A percentile compares a stretch with the other conserved stretches of the same genome.
Evolutionary conservation across 2,113 vertebrate genomes (phyloP).

Genomic region (Periophthalmodon schlosseri): DNA sequence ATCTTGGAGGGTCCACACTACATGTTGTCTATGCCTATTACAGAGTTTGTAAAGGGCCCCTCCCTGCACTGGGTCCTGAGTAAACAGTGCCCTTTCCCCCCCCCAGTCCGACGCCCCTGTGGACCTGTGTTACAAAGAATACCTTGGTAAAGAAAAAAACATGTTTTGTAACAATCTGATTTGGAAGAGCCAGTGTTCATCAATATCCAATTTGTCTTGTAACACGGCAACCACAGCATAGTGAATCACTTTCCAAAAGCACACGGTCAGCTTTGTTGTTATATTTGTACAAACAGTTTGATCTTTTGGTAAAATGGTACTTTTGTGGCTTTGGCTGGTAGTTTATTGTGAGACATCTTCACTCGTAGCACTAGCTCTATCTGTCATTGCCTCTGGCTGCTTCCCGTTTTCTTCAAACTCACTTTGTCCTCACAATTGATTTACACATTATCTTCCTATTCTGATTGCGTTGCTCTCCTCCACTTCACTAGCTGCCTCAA

Average conservation of each 20-base stretch:
- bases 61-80: too few species aligned
- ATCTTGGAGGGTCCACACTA: too few species aligned
- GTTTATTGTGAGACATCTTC: conserved; percentile 7
- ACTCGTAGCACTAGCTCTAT: background rate
- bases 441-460: conserved; percentile 11
- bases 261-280: background rate
- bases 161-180: background rate
- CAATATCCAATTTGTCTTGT: background rate
- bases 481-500: background rate
- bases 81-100: too few species aligned
- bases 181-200: background rate
- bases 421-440: conserved; percentile 13
- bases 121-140: background rate
- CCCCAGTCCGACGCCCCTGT: too few species aligned
- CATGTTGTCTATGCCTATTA: too few species aligned
- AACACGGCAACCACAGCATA: background rate
- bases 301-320: background rate
- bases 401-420: conserved; percentile 1
- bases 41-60: too few species aligned
- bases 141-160: background rate
- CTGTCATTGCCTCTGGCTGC: background rate
- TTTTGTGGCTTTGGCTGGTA: background rate
- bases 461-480: background rate
- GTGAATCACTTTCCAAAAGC: background rate
- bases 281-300: background rate